Percentiles rank a stretch among this genome's conserved stretches.
These are phyloP conservation scores for Trachelus stipa DNA, from an alignment of 2,888 invertebrate genomes.

Conservation along the genomic window DNA sequence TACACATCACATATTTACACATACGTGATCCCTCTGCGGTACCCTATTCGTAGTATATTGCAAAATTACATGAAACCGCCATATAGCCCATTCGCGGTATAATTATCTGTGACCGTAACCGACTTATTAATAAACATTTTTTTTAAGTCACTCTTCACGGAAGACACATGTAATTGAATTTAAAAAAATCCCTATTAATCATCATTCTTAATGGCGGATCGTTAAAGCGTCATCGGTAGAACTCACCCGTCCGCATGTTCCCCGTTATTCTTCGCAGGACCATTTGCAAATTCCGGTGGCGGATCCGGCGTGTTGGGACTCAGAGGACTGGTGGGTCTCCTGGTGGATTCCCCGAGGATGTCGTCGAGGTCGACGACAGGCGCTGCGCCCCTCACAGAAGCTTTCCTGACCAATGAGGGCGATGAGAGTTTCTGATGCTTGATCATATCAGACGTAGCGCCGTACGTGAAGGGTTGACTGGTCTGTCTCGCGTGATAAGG, in stretches of 20 bases:
- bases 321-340: constrained; percentile 50
- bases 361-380: constrained; percentile 63
- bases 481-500: constrained; percentile 93
- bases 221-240: neutral
- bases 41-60: constrained; percentile 36
- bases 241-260: constrained; percentile 56
- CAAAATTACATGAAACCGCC: constrained; percentile 14
- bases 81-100: neutral
- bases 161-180: neutral
- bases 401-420: constrained; percentile 86
- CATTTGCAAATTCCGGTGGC: constrained; percentile 60
- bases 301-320: constrained; percentile 55
- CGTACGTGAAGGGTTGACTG: constrained; percentile 91
- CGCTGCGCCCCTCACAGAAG: constrained; percentile 61
- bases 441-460: constrained; percentile 77
- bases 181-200: neutral
- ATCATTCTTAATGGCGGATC: neutral
- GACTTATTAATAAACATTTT: neutral
- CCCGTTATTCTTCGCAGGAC: constrained; percentile 37
- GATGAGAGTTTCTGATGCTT: constrained; percentile 83
- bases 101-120: neutral
- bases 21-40: constrained; percentile 29
- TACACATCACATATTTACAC: neutral
- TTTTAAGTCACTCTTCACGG: neutral
- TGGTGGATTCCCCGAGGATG: constrained; percentile 51